These are phyloP conservation scores for Drosophila eugracilis DNA, from an alignment of 1,140 invertebrate species.

Conservation along the genomic window DNA sequence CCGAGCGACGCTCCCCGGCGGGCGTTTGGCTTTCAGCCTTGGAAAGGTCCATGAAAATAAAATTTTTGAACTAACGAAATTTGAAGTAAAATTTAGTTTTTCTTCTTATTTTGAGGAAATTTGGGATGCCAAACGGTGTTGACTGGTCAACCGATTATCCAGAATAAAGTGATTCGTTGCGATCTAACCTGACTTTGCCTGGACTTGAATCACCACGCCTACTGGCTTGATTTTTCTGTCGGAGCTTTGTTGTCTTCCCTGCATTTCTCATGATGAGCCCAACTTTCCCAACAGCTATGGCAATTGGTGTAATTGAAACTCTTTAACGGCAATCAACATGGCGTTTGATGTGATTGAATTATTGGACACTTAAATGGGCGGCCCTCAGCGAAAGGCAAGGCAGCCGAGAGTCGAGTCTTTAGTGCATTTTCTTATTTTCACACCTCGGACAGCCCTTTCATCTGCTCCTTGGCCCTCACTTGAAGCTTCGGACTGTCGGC, in stretches of 20 bases:
- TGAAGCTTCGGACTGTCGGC: not conserved
- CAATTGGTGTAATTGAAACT: slow-evolving; percentile 78
- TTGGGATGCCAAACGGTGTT: slow-evolving; percentile 42
- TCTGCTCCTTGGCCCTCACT: not conserved
- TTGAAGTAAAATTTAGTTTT: not conserved
- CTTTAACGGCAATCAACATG: slow-evolving; percentile 78
- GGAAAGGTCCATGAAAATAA: slow-evolving; percentile 25
- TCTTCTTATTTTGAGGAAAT: slow-evolving; percentile 14
- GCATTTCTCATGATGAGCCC: slow-evolving; percentile 33
- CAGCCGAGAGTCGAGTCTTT: slow-evolving; percentile 35
- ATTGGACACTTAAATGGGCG: slow-evolving; percentile 82
- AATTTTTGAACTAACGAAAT: slow-evolving; percentile 9
- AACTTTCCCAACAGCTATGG: slow-evolving; percentile 56
- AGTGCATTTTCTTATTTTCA: slow-evolving; percentile 51
- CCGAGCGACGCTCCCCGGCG: not conserved
- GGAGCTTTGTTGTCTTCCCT: slow-evolving; percentile 6
- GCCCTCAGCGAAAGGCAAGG: slow-evolving; percentile 46
- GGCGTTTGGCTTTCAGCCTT: slow-evolving; percentile 36
- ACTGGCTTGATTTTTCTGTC: slow-evolving; percentile 22
- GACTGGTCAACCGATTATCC: slow-evolving; percentile 13
- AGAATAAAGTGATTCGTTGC: slow-evolving; percentile 23
- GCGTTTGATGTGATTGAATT: slow-evolving; percentile 80
- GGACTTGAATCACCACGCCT: slow-evolving; percentile 25
- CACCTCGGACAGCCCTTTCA: slow-evolving; percentile 48
- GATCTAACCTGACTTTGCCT: not conserved